Conservation (phyloP, 2,797 vertebrate genomes). For the Karalla daura region DNA sequence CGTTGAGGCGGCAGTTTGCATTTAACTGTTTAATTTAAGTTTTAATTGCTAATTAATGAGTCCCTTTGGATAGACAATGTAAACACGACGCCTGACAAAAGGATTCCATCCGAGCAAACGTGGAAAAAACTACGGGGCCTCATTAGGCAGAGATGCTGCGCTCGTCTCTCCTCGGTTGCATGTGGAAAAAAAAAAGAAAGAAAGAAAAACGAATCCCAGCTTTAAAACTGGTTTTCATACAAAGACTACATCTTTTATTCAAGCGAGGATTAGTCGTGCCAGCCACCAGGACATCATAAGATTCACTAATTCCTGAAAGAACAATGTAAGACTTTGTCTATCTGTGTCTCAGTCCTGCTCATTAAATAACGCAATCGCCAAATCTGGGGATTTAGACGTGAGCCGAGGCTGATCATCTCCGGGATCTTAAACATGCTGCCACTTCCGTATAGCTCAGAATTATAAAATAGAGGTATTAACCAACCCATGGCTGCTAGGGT, state of each 20-base stretch:
- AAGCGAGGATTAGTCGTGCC: conserved; percentile 20
- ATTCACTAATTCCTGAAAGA: conserved; percentile 27
- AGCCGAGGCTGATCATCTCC: conserved; percentile 32
- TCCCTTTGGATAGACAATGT: conserved; percentile 4
- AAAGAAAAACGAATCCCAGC: neutral
- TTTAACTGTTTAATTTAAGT: neutral
- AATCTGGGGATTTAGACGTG: conserved; percentile 45
- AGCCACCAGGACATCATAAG: conserved; percentile 5
- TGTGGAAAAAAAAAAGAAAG: neutral
- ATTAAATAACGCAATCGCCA: conserved; percentile 49
- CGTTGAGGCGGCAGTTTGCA: neutral
- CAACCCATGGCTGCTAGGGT: neutral
- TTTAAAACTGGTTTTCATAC: conserved; percentile 25
- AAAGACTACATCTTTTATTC: conserved; percentile 29
- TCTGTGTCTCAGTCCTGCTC: conserved; percentile 45
- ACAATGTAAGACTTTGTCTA: conserved; percentile 12
- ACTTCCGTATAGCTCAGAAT: neutral
- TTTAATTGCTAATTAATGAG: conserved; percentile 32
- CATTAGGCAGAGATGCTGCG: conserved; percentile 25
- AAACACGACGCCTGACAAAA: conserved; percentile 33
- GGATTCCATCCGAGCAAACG: conserved; percentile 33
- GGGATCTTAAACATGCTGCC: conserved; percentile 20
- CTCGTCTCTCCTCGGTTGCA: neutral
- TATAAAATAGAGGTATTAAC: neutral
- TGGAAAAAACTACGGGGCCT: conserved; percentile 28